Evolutionary conservation across 2,888 invertebrate genomes (phyloP).

Genomic region (Dugesia japonica): DNA sequence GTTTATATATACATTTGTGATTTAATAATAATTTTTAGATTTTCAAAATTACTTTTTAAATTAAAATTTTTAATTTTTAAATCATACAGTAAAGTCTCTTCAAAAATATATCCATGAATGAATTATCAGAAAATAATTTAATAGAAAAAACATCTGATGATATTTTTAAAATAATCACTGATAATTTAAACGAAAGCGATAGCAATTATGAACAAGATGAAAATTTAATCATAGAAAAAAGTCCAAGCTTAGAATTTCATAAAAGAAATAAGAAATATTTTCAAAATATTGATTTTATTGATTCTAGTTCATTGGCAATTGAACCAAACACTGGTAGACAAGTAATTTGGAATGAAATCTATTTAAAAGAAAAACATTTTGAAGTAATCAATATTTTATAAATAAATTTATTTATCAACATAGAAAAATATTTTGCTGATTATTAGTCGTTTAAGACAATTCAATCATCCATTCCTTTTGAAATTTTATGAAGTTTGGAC

Average conservation of each 20-base stretch:
- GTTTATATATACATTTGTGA: too few relatives aligned
- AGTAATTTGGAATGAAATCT: conserved; percentile 25
- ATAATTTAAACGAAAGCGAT: background rate
- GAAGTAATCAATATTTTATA: background rate
- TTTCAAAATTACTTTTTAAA: too few relatives aligned
- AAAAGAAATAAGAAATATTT: background rate
- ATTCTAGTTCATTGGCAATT: conserved; percentile 1
- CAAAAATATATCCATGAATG: too few relatives aligned
- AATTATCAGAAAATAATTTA: background rate
- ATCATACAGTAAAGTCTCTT: too few relatives aligned
- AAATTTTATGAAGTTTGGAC: background rate
- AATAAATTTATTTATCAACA: background rate
- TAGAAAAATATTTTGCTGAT: background rate
- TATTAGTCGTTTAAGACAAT: background rate
- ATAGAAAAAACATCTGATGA: background rate
- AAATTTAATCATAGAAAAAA: conserved; percentile 20
- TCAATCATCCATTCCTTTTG: background rate
- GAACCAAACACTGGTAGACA: conserved; percentile 9
- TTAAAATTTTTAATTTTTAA: too few relatives aligned
- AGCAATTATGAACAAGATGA: conserved; percentile 29
- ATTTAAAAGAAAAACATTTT: background rate
- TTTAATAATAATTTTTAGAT: too few relatives aligned
- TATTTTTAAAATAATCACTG: background rate
- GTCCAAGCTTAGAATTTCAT: background rate
- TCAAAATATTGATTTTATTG: background rate